Evolutionary conservation across 2,113 vertebrate species (phyloP), one percentile per base, ranked within the genome.

Genomic region (Elanoides forficatus): DNA sequence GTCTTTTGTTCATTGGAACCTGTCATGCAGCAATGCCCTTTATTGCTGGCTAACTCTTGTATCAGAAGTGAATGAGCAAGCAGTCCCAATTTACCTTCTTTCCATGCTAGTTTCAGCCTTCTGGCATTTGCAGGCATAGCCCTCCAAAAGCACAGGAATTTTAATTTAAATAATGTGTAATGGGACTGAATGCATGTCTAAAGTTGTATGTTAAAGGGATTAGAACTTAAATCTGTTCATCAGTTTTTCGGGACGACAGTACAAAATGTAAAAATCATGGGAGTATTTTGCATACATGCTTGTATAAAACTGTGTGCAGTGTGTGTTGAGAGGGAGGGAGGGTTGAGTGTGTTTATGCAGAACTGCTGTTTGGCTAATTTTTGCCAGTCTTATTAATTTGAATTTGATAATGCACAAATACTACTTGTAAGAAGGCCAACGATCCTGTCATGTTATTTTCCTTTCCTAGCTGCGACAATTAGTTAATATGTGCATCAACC

Each of bases 401-500:
- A 56, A 81, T 75, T 67, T 42, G 76, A 17, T 91, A 92, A 30
- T 1, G 47, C 48, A 23, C 36, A 67, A 67, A 76, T 70, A 30
- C 34, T 50, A 47, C 40, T 53, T 20, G 55, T 83, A 26, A 74
- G 78, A 70, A 86, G 67, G 60, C 90, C 72, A 79, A 30, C 10
- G 10, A 76, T 70, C 19, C 66, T 87, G 94, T 90, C 78, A 14
- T 47, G 34, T 85, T 91, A 15, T 88, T 94, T 85, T 95, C 76
- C 60, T 62, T 74, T 86, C 23, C 43, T 96, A 99, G 99, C 98
- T 99, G 88, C 98, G 99, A 85, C 99, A 99, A 42, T 93, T 99
- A 98, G 99, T 99, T 97, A 99, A 99, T 95, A 99, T 99, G 97
- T 99, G 99, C 98, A 99, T 99, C 98, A 99, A 99, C 97, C 99